Base-by-base conservation (phyloP, 2,888 invertebrate genomes). In the Lamellibrachia columna region DNA sequence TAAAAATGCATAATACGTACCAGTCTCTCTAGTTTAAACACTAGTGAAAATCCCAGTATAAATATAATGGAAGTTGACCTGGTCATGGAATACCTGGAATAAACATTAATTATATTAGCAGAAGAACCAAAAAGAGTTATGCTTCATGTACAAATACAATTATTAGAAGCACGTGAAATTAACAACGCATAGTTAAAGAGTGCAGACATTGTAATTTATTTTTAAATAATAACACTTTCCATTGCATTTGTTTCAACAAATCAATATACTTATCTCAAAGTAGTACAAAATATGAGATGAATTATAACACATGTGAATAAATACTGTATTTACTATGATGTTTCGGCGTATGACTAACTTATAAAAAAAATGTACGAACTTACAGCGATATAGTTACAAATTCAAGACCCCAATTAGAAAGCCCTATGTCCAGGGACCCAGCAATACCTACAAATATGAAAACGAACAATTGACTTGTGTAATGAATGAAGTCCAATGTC, bases 351-450 rank as follows among this genome's bases (percentile, higher is more conserved):
- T 4, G 22, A 75, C 60, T 60, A 60, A 60, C 3, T 75, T 75
- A 75, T 22, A 75, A n/a, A 75, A 75, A 75, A 15, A 1, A 75
- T 22, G 75, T 40, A 75, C 90, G 92, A 91, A 97, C 97, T 97
- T 97, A 98, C 97, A 99, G 97, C 2, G 99, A 99, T 94, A 99
- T 98, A 28, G 98, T 98, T 92, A 99, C 98, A 95, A 99, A 97
- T 95, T 98, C 98, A 93, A 99, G 97, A 22, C 99, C 99, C 99
- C 99, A 99, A 96, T 99, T 99, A 1, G 99, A 99, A 96, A 99
- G 98, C 4, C 99, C 99, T 95, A 99, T 99, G 96, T 99, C 99
- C 92, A 99, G 97, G 3, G 99, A 99, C 96, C 99, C 99, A 93
- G 99, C 98, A 90, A 99, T 97, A 6, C 99, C 99, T 93, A 98